Evolutionary conservation across 53 echinoderm and acorn worm genomes (phyloP).

Genomic region (Actinopyga echinites): DNA sequence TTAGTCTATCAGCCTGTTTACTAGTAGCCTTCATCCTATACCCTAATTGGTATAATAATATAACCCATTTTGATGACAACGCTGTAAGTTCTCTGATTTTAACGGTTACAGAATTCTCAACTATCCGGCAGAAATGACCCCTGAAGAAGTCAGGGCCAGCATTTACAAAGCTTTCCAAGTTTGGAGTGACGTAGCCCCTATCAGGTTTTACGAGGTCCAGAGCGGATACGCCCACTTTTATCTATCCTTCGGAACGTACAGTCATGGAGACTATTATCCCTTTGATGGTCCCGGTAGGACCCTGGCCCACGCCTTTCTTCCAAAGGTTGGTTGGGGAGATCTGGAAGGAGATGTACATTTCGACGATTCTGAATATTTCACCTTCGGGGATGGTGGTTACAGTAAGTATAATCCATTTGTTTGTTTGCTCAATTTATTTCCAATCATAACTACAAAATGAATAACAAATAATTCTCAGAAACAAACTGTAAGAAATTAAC

Average conservation of each 20-base stretch:
- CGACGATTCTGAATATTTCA: conserved; percentile 73
- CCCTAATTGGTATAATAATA: too few species aligned
- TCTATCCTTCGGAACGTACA: conserved; percentile 54
- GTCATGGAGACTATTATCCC: conserved; percentile 75
- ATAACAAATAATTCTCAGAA: too few species aligned
- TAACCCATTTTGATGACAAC: too few species aligned
- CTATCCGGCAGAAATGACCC: conserved; percentile 40
- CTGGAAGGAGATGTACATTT: conserved; percentile 87
- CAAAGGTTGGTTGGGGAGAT: conserved; percentile 57
- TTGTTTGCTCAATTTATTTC: too few species aligned
- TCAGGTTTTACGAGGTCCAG: conserved; percentile 64
- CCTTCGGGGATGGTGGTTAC: conserved; percentile 54
- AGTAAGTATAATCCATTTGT: too few species aligned
- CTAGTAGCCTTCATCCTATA: too few species aligned
- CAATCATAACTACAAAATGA: too few species aligned
- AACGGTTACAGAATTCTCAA: conserved; percentile 63
- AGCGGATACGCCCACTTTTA: conserved; percentile 68
- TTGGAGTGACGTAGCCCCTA: conserved; percentile 78
- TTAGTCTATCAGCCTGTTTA: too few species aligned
- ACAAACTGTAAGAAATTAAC: too few species aligned
- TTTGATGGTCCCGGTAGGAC: conserved; percentile 75
- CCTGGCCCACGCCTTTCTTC: conserved; percentile 81
- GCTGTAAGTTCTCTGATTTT: too few species aligned
- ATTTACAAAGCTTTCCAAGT: conserved; percentile 69
- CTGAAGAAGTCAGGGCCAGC: background rate